Evolutionary conservation across 2,888 invertebrate species (phyloP).

Genomic region (Aphrophora alni): DNA sequence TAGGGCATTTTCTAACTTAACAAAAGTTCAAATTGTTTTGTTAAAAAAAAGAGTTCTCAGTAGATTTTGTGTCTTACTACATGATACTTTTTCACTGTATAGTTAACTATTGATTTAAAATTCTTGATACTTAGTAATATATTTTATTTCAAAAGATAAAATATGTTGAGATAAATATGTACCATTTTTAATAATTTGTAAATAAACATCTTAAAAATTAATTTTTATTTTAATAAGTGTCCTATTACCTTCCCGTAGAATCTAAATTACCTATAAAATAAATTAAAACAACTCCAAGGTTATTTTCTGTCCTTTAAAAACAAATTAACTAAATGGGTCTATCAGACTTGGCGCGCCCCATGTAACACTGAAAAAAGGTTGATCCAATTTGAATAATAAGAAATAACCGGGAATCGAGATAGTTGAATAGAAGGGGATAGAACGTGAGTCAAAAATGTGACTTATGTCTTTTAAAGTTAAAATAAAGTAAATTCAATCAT

Average conservation of each 20-base stretch:
- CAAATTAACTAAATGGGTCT: conserved; percentile 6
- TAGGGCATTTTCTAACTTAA: background rate
- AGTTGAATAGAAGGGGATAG: too few relatives aligned
- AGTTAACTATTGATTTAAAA: too few relatives aligned
- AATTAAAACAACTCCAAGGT: background rate
- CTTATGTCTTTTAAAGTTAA: too few relatives aligned
- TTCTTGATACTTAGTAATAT: background rate
- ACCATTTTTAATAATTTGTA: conserved; percentile 29
- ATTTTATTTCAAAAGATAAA: background rate
- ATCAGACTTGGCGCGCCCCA: background rate
- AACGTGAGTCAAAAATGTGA: too few relatives aligned
- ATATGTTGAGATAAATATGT: background rate
- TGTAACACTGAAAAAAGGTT: too few relatives aligned
- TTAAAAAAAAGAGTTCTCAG: background rate
- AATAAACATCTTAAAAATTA: conserved; percentile 34
- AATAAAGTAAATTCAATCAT: too few relatives aligned
- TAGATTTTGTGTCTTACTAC: background rate
- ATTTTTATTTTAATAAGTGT: too few relatives aligned
- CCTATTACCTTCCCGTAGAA: too few relatives aligned
- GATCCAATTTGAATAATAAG: too few relatives aligned
- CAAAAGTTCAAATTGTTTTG: background rate
- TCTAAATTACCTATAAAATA: background rate
- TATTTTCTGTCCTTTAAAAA: too few relatives aligned
- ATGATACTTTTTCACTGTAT: background rate
- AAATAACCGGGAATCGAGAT: too few relatives aligned